Conservation (phyloP, 2,888 invertebrate genomes). For the Dioctria rufipes region DNA sequence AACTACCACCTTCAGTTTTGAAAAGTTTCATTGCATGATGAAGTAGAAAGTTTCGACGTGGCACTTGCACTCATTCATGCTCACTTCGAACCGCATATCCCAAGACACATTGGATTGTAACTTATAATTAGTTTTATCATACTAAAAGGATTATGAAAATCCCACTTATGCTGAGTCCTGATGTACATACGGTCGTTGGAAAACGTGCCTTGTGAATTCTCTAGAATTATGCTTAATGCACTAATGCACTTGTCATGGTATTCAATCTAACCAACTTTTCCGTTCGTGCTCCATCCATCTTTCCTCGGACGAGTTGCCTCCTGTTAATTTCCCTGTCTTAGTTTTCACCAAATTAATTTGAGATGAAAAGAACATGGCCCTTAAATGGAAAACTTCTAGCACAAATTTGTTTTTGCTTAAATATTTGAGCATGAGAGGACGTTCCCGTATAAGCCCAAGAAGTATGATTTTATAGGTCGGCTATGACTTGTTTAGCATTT, state of each 20-base stretch:
- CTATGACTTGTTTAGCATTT: not conserved
- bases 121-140: conserved; percentile 26
- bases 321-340: not conserved
- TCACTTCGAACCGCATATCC: too few species aligned
- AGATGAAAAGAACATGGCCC: not conserved
- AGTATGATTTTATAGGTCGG: not conserved
- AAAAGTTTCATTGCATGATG: not conserved
- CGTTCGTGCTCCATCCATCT: not conserved
- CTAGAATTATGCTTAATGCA: too few species aligned
- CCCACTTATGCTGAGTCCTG: not conserved
- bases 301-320: not conserved
- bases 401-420: not conserved
- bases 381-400: not conserved
- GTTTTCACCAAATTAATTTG: conserved; percentile 15
- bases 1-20: not conserved
- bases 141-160: conserved; percentile 5
- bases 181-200: not conserved
- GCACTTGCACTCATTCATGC: conserved; percentile 1
- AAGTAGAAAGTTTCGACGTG: not conserved
- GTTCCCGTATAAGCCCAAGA: not conserved
- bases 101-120: not conserved
- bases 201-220: not conserved
- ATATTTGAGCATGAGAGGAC: not conserved
- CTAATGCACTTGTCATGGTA: not conserved
- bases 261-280: not conserved